A percentile compares a stretch with the other conserved stretches of the same genome.
phyloP scores from a whole-genome alignment of 2,888 invertebrate species.

The Catocala sponsa region DNA sequence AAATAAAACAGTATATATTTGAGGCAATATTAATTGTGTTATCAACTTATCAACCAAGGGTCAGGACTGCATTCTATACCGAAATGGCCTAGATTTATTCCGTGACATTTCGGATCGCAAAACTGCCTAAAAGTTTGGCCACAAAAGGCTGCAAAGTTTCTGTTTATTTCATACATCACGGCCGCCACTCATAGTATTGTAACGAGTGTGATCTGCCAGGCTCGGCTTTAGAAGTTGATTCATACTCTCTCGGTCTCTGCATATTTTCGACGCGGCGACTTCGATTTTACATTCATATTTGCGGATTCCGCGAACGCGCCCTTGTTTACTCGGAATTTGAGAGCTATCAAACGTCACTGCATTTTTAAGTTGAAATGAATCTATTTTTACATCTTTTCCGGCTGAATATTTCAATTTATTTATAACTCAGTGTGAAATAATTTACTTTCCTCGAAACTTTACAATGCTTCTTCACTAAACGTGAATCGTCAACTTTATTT shows the following conservation, averaged over 20 bases:
- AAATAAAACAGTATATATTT: too few species aligned
- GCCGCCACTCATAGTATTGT: neutral
- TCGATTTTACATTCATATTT: constrained; percentile 29
- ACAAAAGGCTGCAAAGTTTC: neutral
- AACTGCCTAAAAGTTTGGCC: too few species aligned
- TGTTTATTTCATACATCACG: neutral
- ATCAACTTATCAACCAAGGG: too few species aligned
- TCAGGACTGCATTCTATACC: too few species aligned
- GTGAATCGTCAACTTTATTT: too few species aligned
- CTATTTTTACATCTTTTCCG: neutral
- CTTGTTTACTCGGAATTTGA: constrained; percentile 30
- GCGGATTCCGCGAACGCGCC: constrained; percentile 24
- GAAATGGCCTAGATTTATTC: too few species aligned
- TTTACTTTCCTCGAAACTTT: too few species aligned
- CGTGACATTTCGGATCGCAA: too few species aligned
- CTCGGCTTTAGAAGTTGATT: constrained; percentile 1
- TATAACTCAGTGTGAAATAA: neutral
- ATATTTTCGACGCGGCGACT: constrained; percentile 17
- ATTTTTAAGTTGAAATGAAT: constrained; percentile 21
- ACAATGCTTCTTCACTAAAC: too few species aligned
- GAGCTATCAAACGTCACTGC: constrained; percentile 21
- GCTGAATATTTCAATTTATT: neutral
- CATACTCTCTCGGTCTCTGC: constrained; percentile 6
- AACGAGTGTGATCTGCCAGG: neutral
- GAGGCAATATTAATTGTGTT: too few species aligned